Conservation (phyloP, 1,140 invertebrate genomes). For the Muscidifurax raptorellus region DNA sequence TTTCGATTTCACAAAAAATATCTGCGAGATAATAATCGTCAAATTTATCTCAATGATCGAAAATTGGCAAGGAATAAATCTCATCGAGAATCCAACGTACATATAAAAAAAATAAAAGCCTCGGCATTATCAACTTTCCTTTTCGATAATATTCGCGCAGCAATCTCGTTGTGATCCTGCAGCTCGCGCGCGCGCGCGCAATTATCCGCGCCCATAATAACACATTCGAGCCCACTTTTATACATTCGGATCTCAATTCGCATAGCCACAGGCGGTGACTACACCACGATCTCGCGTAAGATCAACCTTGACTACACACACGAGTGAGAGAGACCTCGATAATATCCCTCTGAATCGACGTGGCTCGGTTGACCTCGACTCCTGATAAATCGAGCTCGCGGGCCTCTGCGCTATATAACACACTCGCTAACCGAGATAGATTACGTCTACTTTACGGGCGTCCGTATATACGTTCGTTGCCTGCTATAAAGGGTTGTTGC, state of each 20-base stretch:
- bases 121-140: background rate
- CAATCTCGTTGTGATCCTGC: background rate
- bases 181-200: background rate
- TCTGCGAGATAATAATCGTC: background rate
- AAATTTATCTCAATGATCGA: background rate
- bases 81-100: background rate
- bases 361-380: slow-evolving; percentile 31
- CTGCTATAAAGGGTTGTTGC: background rate
- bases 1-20: background rate
- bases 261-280: background rate
- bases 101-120: too few relatives aligned
- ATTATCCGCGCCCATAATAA: background rate
- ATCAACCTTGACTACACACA: slow-evolving; percentile 26
- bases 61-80: background rate
- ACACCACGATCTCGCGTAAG: slow-evolving; percentile 7
- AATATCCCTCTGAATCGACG: slow-evolving; percentile 28
- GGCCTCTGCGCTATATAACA: background rate
- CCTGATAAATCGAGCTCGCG: slow-evolving; percentile 19
- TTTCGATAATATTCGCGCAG: background rate
- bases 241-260: background rate
- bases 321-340: slow-evolving; percentile 21
- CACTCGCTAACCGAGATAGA: slow-evolving; percentile 10
- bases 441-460: background rate
- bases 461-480: background rate
- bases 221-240: background rate